Evolutionary conservation across 2,113 vertebrate genomes (phyloP), one percentile per base, ranked within the genome.

Genomic region (Anolis sagrei): DNA sequence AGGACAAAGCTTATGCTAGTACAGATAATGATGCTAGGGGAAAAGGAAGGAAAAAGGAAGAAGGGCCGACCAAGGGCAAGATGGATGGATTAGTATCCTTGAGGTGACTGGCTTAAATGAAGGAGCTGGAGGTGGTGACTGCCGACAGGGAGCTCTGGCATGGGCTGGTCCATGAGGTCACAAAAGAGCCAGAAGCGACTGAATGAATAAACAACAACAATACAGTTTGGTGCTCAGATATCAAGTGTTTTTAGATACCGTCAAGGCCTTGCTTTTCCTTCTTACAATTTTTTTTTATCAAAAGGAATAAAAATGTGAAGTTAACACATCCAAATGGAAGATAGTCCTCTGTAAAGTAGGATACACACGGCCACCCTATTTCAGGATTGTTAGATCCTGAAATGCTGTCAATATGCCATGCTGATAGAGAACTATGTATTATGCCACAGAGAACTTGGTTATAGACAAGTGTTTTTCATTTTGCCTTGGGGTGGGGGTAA

Each of bases 381-480:
- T 11, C n/a, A 83, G 79, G 14, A 58, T 58, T 54, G 48, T 88
- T 16, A 72, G 13, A 87, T 83, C 72, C 79, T 86, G 29, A 85
- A 85, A 27, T 90, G 84, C 4, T 88, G 5, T 34, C 51, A 77
- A 18, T 88, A 82, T 88, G 27, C 77, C 39, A 14, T 89, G 16
- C 11, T 85, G 85, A 32, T 89, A 88, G 72, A 85, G 85, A 58
- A 91, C 81, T 72, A 36, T 87, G 83, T 81, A 70, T 87, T 87
- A 83, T 34, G 78, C 29, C 66, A 79, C 87, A 86, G 61, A 92
- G 48, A 74, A 82, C 91, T 93, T 91, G 44, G 88, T 92, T 83
- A 84, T 90, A 49, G 58, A 32, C 79, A 89, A 88, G 89, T 83
- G 54, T 51, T 91, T 93, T 93, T 29, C 48, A 58, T 25, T 84